These are phyloP conservation scores for Sebastes trivittatus DNA, from an alignment of 2,797 vertebrate genomes.

Conservation along the genomic window DNA sequence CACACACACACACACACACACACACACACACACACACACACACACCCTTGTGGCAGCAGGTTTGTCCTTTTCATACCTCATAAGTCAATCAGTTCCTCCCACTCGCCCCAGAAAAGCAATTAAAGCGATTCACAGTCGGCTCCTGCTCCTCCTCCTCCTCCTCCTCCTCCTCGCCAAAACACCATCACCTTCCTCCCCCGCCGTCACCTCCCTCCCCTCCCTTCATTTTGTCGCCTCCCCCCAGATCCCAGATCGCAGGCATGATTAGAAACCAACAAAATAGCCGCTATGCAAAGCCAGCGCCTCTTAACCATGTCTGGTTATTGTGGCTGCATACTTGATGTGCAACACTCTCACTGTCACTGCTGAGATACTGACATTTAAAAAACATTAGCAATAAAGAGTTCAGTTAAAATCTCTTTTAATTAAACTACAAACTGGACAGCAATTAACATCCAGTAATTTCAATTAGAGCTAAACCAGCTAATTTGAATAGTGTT, in stretches of 20 bases:
- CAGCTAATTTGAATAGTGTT: background rate
- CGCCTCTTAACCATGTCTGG: slow-evolving; percentile 10
- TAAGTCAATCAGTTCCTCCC: too few species aligned
- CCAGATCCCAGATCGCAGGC: slow-evolving; percentile 19
- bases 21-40: too few species aligned
- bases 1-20: too few species aligned
- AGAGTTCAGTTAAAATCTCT: background rate
- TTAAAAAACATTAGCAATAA: background rate
- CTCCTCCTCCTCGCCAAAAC: background rate
- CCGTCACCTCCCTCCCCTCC: background rate
- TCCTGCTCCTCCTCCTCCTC: too few species aligned
- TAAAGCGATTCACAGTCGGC: too few species aligned
- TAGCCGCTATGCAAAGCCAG: slow-evolving; percentile 1
- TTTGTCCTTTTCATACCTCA: too few species aligned
- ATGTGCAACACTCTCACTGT: background rate
- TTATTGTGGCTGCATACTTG: slow-evolving; percentile 10
- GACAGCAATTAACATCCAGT: background rate
- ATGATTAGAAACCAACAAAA: slow-evolving; percentile 39
- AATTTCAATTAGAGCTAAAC: background rate
- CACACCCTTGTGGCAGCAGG: too few species aligned
- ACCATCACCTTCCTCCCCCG: background rate
- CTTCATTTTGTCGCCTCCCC: background rate
- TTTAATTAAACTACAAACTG: background rate
- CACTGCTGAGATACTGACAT: background rate
- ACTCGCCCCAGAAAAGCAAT: too few species aligned